These are phyloP conservation scores for Marronus borbonicus DNA, from an alignment of 2,888 invertebrate species.

Conservation along the genomic window DNA sequence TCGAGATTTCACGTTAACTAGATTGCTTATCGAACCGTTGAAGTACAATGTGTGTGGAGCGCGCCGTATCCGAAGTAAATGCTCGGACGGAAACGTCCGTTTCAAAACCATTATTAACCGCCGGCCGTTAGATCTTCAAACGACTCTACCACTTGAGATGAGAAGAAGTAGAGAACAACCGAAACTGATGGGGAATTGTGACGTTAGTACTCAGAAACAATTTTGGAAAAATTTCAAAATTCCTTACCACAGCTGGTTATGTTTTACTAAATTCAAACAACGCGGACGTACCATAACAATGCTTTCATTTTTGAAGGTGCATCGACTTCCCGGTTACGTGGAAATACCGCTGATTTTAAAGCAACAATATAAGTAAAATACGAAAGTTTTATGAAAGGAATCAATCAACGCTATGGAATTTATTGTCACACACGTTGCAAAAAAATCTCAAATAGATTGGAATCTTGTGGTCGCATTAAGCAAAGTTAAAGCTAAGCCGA, in stretches of 20 bases:
- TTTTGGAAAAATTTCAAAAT: no score
- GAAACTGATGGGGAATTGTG: constrained; percentile 8
- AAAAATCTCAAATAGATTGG: background rate
- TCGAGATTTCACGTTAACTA: constrained; percentile 61
- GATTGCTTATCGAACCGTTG: constrained; percentile 62
- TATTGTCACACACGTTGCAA: no score
- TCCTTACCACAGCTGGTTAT: no score
- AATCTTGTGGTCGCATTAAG: no score
- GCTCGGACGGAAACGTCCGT: constrained; percentile 52
- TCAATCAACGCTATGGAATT: no score
- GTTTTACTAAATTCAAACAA: background rate
- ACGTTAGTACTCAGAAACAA: background rate
- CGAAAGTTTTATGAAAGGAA: no score
- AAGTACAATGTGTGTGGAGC: constrained; percentile 51
- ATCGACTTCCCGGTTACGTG: no score
- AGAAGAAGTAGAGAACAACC: constrained; percentile 17
- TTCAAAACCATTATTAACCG: constrained; percentile 48
- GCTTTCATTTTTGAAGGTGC: no score
- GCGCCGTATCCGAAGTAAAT: constrained; percentile 42
- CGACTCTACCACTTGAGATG: constrained; percentile 4
- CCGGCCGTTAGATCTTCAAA: constrained; percentile 43
- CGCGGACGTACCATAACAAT: background rate
- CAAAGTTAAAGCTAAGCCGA: no score
- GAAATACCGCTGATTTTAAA: no score
- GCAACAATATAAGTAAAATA: no score